These are phyloP conservation scores for Antheraea assamensis DNA, from an alignment of 2,888 invertebrate genomes.

Conservation along the genomic window DNA sequence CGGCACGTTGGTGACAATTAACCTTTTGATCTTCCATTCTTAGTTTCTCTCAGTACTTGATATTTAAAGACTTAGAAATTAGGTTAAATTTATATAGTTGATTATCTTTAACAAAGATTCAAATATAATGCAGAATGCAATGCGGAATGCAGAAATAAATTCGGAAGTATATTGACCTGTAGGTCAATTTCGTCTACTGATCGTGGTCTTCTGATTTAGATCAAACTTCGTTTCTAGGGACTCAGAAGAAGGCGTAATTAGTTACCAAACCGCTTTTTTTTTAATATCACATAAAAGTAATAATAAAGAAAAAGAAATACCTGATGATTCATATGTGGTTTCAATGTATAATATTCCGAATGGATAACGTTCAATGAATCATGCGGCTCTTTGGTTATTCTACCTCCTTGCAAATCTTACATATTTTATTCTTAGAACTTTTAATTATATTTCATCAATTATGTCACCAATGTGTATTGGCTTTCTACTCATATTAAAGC, in stretches of 20 bases:
- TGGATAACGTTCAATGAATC: neutral
- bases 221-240: neutral
- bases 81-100: neutral
- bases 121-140: neutral
- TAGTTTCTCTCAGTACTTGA: neutral
- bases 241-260: neutral
- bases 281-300: neutral
- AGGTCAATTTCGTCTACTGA: too few relatives aligned
- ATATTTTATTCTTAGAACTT: neutral
- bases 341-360: neutral
- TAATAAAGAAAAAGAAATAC: neutral
- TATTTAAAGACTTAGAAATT: neutral
- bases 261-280: neutral
- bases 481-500: too few relatives aligned
- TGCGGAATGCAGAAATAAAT: neutral
- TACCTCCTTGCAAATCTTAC: neutral
- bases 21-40: neutral
- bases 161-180: neutral
- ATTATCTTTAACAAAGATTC: neutral
- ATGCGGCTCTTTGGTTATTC: neutral
- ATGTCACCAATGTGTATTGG: neutral
- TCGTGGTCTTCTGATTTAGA: neutral
- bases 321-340: conserved; percentile 1
- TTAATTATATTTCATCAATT: neutral
- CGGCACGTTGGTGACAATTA: too few relatives aligned